A percentile compares a stretch with the other conserved stretches of the same genome.
phyloP scores from a whole-genome alignment of 1,140 invertebrate genomes.

The Papilio aristodemus region DNA sequence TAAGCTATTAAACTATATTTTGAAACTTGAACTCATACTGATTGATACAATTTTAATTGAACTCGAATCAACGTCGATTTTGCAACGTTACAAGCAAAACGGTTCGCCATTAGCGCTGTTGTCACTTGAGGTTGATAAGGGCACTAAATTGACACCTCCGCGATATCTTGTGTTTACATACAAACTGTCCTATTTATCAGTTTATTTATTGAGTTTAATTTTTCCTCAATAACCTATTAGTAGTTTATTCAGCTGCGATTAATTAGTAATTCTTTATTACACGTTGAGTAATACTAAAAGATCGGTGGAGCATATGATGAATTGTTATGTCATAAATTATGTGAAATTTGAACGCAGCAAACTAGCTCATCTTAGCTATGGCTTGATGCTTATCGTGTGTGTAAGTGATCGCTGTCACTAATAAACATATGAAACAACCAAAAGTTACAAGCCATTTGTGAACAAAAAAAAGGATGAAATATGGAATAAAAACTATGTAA shows the following conservation, averaged over 20 bases:
- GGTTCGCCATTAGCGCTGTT: conserved; percentile 9
- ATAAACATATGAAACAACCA: no score
- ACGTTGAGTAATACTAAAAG: no score
- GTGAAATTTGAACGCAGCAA: no score
- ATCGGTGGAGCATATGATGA: no score
- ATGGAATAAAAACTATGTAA: no score
- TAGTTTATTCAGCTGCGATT: background rate
- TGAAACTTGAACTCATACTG: conserved; percentile 8
- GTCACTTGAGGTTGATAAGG: conserved; percentile 12
- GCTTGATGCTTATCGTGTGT: no score
- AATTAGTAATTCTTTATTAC: background rate
- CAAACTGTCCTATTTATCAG: conserved; percentile 3
- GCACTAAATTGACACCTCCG: background rate
- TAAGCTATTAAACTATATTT: conserved; percentile 18
- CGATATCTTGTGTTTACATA: conserved; percentile 3
- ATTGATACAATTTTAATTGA: conserved; percentile 12
- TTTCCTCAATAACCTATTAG: background rate
- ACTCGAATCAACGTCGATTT: conserved; percentile 2
- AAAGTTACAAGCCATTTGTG: no score
- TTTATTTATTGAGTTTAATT: background rate
- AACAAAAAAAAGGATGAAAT: no score
- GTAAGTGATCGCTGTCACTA: no score
- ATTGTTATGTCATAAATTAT: no score
- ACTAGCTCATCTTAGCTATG: no score
- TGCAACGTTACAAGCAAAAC: conserved; percentile 5